These are phyloP conservation scores for Clamator glandarius DNA, from an alignment of 2,797 vertebrate genomes.

Conservation along the genomic window DNA sequence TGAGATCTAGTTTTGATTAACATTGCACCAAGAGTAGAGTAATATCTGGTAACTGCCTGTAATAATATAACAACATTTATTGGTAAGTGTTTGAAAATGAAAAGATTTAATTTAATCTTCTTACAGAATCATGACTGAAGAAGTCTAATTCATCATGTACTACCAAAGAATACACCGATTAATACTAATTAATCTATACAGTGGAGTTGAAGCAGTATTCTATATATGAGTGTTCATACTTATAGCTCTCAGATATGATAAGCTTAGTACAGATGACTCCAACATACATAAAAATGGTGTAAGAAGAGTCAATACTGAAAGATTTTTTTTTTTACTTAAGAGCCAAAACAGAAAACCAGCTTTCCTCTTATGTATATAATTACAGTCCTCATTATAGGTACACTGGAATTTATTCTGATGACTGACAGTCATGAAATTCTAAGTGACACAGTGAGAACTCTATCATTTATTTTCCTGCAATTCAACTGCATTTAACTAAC, in stretches of 20 bases:
- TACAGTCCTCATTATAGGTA: neutral
- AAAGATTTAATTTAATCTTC: neutral
- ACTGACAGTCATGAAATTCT: constrained; percentile 61
- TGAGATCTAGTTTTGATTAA: neutral
- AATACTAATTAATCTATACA: neutral
- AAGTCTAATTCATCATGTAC: neutral
- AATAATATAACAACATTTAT: neutral
- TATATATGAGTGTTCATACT: neutral
- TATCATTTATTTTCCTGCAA: constrained; percentile 59
- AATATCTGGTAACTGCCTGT: neutral
- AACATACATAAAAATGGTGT: neutral
- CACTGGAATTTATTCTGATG: constrained; percentile 3
- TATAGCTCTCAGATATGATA: neutral
- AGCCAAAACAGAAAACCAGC: neutral
- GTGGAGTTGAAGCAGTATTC: neutral
- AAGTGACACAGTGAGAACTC: constrained; percentile 44
- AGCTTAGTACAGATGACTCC: neutral
- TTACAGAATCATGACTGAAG: neutral
- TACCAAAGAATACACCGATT: neutral
- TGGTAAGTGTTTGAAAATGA: neutral
- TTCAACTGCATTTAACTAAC: constrained; percentile 49
- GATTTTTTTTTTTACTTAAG: neutral
- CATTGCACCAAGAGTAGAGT: neutral
- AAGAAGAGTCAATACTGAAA: neutral
- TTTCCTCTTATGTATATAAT: constrained; percentile 20